phyloP scores from a whole-genome alignment of 1,140 invertebrate species.

The Yoshiicerus persimilis region DNA sequence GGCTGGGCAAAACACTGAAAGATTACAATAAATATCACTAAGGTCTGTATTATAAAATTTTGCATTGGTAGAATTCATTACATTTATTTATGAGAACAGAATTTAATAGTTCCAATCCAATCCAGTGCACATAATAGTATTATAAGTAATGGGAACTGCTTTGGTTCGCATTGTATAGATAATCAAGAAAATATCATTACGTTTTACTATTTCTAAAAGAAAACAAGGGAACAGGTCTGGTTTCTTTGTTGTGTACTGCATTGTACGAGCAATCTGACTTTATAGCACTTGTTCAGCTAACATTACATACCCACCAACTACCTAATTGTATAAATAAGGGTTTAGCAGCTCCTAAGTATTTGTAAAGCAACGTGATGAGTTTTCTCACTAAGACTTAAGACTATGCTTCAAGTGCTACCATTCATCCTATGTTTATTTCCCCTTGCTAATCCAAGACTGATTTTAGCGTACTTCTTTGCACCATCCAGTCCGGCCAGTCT shows the following conservation, averaged over 20 bases:
- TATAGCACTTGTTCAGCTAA: background rate
- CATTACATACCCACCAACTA: background rate
- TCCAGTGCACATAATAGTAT: too few species aligned
- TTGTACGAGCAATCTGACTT: background rate
- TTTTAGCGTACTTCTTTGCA: background rate
- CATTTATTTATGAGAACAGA: background rate
- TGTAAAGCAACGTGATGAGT: background rate
- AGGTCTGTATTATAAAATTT: background rate
- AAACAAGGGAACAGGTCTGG: background rate
- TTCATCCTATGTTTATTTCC: background rate
- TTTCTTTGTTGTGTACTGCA: background rate
- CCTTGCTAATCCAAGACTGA: background rate
- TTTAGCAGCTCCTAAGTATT: too few species aligned
- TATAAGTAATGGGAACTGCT: background rate
- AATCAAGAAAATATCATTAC: background rate
- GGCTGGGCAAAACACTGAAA: background rate
- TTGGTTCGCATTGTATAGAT: background rate
- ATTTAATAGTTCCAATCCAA: background rate
- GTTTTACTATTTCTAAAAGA: background rate
- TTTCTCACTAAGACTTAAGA: background rate
- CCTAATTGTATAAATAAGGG: too few species aligned
- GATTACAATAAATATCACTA: background rate
- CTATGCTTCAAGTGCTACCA: background rate
- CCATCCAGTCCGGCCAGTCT: background rate
- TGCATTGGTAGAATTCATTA: background rate